Evolutionary conservation across 30 jellyfish, hydroid and myxozoan species (phyloP), one percentile per base, ranked within the genome.

Genomic region (Rhopilema esculentum): DNA sequence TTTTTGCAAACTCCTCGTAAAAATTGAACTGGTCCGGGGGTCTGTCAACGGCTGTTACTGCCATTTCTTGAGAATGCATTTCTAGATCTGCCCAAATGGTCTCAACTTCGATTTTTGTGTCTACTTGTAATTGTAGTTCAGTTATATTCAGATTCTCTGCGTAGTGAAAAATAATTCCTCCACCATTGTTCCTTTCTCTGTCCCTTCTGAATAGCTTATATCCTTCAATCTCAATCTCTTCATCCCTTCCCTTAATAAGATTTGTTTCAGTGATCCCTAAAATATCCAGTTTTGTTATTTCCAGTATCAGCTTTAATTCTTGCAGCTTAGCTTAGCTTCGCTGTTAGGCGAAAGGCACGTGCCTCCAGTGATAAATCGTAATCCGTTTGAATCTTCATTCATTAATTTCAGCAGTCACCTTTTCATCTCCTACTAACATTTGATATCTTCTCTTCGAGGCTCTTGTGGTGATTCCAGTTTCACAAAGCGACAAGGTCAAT

Each of bases 201-300:
- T 75, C 86, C 1, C 50, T 15, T 75, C 74, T 20, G 23, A 75
- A 24, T 12, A 75, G 19, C 0, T 21, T 31, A 30, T 31, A 75
- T 0, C 74, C 49, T 18, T 53, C 8, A 26, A 75, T 75, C 72
- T 32, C 77, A 8, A 75, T 49, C n/a, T n/a, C n/a, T n/a, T n/a
- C n/a, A n/a, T n/a, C n/a, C n/a, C n/a, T n/a, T n/a, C n/a, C n/a
- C 25, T 75, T 27, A 18, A n/a, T 29, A 20, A 77, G 49, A 4
- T 77, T 49, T 0, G 88, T 77, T 76, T 77, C 75, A 49, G 88
- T 77, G 25, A 77, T 49, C 0, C 77, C 78, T 27, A 77, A 25
- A 1, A 77, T 26, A 30, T 77, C 88, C 27, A 77, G 15, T 12
- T 77, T 26, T 21, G 78, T 77, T 51, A 24, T 62, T 25, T 65